Conservation (phyloP, 2,113 vertebrate genomes). For the Grammomys surdaster region DNA sequence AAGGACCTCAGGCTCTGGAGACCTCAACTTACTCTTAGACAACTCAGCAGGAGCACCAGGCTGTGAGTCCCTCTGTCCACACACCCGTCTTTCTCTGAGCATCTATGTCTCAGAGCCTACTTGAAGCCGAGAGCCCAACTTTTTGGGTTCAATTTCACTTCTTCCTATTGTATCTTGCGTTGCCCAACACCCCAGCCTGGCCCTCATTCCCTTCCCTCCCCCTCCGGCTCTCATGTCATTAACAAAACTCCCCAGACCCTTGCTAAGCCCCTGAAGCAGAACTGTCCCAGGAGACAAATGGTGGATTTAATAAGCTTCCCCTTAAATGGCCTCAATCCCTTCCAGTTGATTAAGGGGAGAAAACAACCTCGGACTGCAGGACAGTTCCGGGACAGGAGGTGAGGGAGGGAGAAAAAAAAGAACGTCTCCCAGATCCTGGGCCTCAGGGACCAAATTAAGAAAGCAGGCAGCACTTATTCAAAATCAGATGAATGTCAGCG, state of each 20-base stretch:
- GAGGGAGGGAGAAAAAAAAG: constrained; percentile 68
- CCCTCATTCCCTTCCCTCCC: no score
- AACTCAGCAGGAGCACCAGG: not conserved
- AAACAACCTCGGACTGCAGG: not conserved
- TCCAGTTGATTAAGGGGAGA: constrained; percentile 61
- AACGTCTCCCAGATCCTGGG: constrained; percentile 39
- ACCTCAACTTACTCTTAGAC: not conserved
- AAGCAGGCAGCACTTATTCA: constrained; percentile 74
- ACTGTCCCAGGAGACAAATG: constrained; percentile 59
- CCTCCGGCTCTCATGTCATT: constrained; percentile 57
- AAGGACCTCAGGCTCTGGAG: not conserved
- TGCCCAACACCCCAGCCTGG: not conserved
- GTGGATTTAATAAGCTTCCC: constrained; percentile 80
- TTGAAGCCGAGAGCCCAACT: not conserved
- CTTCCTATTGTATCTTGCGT: not conserved
- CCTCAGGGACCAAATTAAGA: constrained; percentile 82
- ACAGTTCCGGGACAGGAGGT: constrained; percentile 22
- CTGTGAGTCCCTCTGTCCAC: not conserved
- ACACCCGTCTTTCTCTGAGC: not conserved
- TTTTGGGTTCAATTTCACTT: not conserved
- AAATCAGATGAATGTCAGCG: constrained; percentile 83
- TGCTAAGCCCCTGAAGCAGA: constrained; percentile 71
- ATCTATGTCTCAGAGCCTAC: not conserved
- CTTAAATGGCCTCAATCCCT: constrained; percentile 77
- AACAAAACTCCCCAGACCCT: constrained; percentile 66